phyloP scores from a whole-genome alignment of 2,797 vertebrate species.

The Leucoraja ocellata region DNA sequence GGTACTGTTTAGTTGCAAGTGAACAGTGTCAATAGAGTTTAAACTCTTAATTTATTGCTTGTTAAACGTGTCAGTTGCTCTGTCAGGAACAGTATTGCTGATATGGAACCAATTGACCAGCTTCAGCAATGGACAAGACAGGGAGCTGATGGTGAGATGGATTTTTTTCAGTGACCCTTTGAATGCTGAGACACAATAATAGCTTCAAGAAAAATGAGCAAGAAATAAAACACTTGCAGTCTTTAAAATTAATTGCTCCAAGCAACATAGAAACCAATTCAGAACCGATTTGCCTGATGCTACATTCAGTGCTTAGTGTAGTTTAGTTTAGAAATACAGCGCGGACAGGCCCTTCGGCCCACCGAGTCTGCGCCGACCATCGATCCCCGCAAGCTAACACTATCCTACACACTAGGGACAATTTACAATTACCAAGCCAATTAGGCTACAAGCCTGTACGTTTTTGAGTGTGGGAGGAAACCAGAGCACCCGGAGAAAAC shows the following conservation, averaged over 20 bases:
- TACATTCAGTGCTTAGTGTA: background rate
- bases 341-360: too few species aligned
- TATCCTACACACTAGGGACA: too few species aligned
- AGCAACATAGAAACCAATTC: background rate
- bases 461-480: too few species aligned
- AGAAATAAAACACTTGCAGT: background rate
- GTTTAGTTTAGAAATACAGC: too few species aligned
- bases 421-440: too few species aligned
- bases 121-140: background rate
- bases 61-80: slow-evolving; percentile 45
- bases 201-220: background rate
- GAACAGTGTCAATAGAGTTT: slow-evolving; percentile 44
- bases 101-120: slow-evolving; percentile 30
- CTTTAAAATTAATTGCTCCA: background rate
- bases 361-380: too few species aligned
- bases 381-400: too few species aligned
- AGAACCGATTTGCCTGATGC: background rate
- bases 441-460: too few species aligned
- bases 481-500: too few species aligned
- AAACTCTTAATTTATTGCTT: slow-evolving; percentile 49
- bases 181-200: background rate
- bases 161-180: slow-evolving; percentile 20
- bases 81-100: slow-evolving; percentile 43
- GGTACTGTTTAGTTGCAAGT: slow-evolving; percentile 39
- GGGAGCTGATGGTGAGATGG: background rate